phyloP scores from a whole-genome alignment of 2,113 vertebrate species.

The Poecilia latipinna region DNA sequence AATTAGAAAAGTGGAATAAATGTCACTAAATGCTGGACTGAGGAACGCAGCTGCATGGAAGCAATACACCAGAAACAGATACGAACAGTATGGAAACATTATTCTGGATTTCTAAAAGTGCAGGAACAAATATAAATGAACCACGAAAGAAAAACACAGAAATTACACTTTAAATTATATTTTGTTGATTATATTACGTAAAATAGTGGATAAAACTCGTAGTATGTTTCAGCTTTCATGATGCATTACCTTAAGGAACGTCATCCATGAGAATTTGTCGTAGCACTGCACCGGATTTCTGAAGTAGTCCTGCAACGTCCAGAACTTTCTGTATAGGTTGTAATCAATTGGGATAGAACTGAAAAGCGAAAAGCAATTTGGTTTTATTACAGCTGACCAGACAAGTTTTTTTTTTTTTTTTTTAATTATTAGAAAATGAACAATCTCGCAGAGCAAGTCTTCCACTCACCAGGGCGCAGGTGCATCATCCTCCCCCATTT shows the following conservation, averaged over 20 bases:
- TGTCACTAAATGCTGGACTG: too few relatives aligned
- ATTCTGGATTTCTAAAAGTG: too few relatives aligned
- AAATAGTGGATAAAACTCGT: too few relatives aligned
- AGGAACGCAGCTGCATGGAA: too few relatives aligned
- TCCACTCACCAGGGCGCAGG: slow-evolving; percentile 87
- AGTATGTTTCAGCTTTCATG: too few relatives aligned
- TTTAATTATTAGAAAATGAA: not conserved
- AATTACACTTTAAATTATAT: too few relatives aligned
- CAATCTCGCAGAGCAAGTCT: not conserved
- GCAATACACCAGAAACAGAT: too few relatives aligned
- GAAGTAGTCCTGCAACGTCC: slow-evolving; percentile 98
- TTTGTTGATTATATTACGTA: too few relatives aligned
- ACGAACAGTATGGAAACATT: too few relatives aligned
- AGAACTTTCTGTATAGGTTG: slow-evolving; percentile 99
- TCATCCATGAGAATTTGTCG: slow-evolving; percentile 97
- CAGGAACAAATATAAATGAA: too few relatives aligned
- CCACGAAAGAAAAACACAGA: too few relatives aligned
- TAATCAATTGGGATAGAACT: slow-evolving; percentile 99
- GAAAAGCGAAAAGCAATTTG: slow-evolving; percentile 10
- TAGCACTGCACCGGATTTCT: slow-evolving; percentile 97
- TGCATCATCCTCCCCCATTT: slow-evolving; percentile 97
- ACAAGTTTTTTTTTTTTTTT: not conserved
- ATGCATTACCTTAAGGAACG: slow-evolving; percentile 91
- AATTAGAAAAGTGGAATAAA: too few relatives aligned
- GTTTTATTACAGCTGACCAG: not conserved